Evolutionary conservation across 2,888 invertebrate species (phyloP), one percentile per base, ranked within the genome.

Genomic region (Melieria crassipennis): DNA sequence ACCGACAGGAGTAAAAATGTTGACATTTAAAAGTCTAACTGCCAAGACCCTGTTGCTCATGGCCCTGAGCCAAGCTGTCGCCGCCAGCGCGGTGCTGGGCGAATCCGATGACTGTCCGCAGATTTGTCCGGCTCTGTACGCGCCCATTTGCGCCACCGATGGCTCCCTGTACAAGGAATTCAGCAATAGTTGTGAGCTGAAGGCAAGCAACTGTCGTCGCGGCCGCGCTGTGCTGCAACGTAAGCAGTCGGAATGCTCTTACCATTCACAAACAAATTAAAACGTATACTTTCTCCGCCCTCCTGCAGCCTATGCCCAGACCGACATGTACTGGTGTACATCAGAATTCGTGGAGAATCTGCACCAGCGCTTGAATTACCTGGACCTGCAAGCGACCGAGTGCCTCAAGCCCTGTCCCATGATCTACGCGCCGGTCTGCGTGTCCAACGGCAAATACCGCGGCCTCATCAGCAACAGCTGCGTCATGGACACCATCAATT

Each of bases 381-480:
- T 80, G 42, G 78, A 79, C 55, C 52, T 83, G 50, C 76, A 77
- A 1, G 71, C 75, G 4, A 42, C 74, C 0, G 76, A 76, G 6
- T 85, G 84, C 67, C 13, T 80, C 10, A 80, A 74, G 62, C 79
- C 83, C 48, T 85, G 84, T 47, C 69, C 81, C 52, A 77, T 84
- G 82, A 82, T 82, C 67, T 84, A 81, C 66, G 73, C 76, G 42
- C 85, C 85, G 7, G 69, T 85, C 7, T 85, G 85, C 68, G 78
- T 78, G 0, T 81, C 84, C 46, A 84, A 85, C 70, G 85, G 84
- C 68, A 77, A 80, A 50, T 80, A 78, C 72, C 84, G 85, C 47
- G 78, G 77, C n/a, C 56, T 78, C 16, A 68, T 83, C 52, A 76
- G 80, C 73, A 85, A 80, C 61, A 62, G 76, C 16, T 85, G 85